Conservation (phyloP, 2,113 vertebrate species). For the Riparia riparia region DNA sequence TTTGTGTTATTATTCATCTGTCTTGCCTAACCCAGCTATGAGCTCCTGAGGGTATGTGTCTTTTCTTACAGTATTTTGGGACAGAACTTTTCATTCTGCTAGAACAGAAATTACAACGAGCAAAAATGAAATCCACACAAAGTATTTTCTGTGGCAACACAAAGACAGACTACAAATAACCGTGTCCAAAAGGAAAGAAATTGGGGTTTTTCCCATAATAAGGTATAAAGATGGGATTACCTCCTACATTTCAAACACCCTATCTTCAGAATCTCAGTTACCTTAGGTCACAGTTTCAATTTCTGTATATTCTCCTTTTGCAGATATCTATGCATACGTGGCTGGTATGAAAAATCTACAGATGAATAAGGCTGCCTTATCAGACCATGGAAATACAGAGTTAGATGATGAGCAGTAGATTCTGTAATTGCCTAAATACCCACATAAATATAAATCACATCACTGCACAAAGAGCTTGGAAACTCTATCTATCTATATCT, state of each 20-base stretch:
- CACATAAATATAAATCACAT: neutral
- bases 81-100: neutral
- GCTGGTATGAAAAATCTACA: neutral
- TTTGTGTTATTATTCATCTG: neutral
- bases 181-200: neutral
- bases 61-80: neutral
- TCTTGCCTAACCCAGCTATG: neutral
- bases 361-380: neutral
- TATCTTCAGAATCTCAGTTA: neutral
- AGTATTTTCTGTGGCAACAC: neutral
- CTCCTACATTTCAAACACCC: neutral
- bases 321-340: neutral
- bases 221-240: neutral
- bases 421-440: neutral
- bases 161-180: neutral
- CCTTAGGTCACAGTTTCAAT: neutral
- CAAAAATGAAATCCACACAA: neutral
- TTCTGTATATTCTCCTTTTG: neutral
- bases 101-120: neutral
- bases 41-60: neutral
- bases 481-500: neutral
- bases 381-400: neutral
- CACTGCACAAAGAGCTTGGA: neutral
- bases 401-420: constrained; percentile 13
- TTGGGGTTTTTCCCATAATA: neutral